Evolutionary conservation across 1,140 invertebrate genomes (phyloP).

Genomic region (Drosophila persimilis): DNA sequence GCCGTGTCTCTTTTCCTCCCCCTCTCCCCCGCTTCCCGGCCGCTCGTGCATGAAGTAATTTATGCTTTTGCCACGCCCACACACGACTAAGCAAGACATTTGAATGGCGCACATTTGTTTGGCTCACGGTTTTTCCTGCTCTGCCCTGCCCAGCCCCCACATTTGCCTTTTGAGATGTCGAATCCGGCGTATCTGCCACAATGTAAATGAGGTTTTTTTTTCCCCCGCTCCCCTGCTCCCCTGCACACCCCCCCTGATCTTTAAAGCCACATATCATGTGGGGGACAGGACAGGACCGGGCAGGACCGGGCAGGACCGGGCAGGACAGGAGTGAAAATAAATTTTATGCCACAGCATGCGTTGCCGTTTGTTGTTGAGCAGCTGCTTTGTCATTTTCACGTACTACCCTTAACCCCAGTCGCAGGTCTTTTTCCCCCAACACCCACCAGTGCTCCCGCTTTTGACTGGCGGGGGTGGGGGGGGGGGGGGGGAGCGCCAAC

Average conservation of each 20-base stretch:
- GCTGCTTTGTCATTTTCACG: conserved; percentile 79
- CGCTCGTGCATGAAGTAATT: conserved; percentile 72
- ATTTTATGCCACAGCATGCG: conserved; percentile 71
- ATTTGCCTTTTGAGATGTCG: conserved; percentile 53
- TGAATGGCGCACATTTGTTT: conserved; percentile 69
- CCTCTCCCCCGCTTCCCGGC: neutral
- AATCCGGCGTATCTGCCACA: conserved; percentile 55
- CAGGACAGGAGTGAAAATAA: conserved; percentile 61
- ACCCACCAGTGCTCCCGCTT: neutral
- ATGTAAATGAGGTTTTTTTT: conserved; percentile 47
- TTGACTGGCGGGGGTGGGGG: neutral
- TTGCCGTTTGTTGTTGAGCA: conserved; percentile 67
- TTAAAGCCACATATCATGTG: conserved; percentile 74
- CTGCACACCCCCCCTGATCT: conserved; percentile 15
- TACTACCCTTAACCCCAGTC: conserved; percentile 25
- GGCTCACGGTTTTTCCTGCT: conserved; percentile 26
- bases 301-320: neutral
- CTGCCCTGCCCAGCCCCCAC: neutral
- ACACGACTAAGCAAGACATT: conserved; percentile 67
- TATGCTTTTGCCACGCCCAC: conserved; percentile 63
- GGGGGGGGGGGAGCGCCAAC: conserved; percentile 8
- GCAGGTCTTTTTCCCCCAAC: neutral
- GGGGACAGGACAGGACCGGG: no score
- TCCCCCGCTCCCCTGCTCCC: neutral
- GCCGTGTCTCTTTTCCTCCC: conserved; percentile 3